Percentiles rank a stretch among this genome's conserved stretches.
Conservation (phyloP, 1,140 invertebrate genomes). For the Lepidurus packardi region DNA sequence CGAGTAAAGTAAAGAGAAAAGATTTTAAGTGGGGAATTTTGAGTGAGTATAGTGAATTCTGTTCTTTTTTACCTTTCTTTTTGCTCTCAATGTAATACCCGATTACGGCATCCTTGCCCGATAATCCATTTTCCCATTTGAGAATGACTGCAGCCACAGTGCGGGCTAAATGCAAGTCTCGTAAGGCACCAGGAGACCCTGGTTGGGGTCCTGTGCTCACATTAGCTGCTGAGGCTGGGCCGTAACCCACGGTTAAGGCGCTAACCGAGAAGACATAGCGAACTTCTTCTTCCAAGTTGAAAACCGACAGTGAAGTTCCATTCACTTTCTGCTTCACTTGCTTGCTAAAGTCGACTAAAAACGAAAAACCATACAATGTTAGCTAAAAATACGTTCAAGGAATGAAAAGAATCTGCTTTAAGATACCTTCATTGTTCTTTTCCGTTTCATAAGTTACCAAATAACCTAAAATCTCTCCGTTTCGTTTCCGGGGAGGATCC, state of each 20-base stretch:
- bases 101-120: constrained; percentile 74
- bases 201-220: constrained; percentile 90
- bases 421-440: constrained; percentile 74
- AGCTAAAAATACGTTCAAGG: background rate
- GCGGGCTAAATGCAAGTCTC: constrained; percentile 63
- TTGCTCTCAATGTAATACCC: constrained; percentile 90
- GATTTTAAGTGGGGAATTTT: background rate
- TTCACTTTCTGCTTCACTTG: constrained; percentile 90
- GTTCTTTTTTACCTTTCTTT: constrained; percentile 61
- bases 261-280: constrained; percentile 85
- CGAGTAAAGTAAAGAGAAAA: background rate
- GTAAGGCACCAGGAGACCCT: constrained; percentile 75
- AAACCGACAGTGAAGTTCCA: constrained; percentile 65
- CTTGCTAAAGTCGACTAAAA: constrained; percentile 55
- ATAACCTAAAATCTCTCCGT: constrained; percentile 86
- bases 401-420: constrained; percentile 43
- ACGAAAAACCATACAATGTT: constrained; percentile 56
- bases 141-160: constrained; percentile 78
- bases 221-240: constrained; percentile 60
- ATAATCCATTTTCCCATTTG: constrained; percentile 78
- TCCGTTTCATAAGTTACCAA: constrained; percentile 91
- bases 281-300: constrained; percentile 82
- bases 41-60: background rate
- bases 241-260: constrained; percentile 80
- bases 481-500: constrained; percentile 80